Conservation (phyloP, 2,888 invertebrate species). For the Arctia plantaginis region DNA sequence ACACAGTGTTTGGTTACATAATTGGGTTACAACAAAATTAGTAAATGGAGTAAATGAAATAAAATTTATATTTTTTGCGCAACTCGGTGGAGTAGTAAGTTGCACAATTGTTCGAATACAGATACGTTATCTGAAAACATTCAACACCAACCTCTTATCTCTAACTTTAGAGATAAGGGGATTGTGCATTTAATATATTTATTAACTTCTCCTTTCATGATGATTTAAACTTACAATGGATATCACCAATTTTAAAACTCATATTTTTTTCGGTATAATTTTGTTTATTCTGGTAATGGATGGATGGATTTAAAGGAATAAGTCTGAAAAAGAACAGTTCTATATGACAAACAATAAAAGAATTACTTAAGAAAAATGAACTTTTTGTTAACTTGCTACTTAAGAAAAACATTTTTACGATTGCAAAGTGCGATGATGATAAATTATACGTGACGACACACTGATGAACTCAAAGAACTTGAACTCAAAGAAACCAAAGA, state of each 20-base stretch:
- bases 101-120: background rate
- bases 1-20: background rate
- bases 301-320: background rate
- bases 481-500: background rate
- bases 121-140: background rate
- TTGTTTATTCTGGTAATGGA: background rate
- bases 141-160: background rate
- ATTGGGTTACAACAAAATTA: background rate
- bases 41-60: background rate
- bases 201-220: background rate
- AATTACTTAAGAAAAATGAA: background rate
- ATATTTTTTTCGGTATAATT: background rate
- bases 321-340: no score
- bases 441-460: conserved; percentile 8
- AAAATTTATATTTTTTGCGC: background rate
- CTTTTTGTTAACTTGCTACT: background rate
- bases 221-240: background rate
- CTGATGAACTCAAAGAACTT: background rate
- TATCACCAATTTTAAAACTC: background rate
- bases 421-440: background rate
- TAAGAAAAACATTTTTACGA: background rate
- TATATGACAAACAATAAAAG: background rate
- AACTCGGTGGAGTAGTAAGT: background rate
- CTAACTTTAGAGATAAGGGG: background rate
- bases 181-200: background rate